phyloP scores from a whole-genome alignment of 2,888 invertebrate species.

The Cabera pusaria region DNA sequence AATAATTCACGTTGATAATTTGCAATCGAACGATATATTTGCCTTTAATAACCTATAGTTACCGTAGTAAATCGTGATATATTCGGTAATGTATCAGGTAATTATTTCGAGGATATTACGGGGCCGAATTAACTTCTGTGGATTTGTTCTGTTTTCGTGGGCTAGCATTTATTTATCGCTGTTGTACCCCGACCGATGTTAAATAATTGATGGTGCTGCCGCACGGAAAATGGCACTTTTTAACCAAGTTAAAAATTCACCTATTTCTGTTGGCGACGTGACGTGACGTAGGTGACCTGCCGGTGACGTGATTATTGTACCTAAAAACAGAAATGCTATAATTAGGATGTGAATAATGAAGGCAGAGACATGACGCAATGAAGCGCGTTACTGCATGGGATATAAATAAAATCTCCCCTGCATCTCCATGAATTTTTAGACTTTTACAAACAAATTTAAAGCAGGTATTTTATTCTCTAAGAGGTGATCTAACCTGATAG shows the following conservation, averaged over 20 bases:
- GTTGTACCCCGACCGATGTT: conserved; percentile 43
- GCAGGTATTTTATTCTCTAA: too few species aligned
- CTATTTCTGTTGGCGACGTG: conserved; percentile 40
- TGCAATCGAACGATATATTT: conserved; percentile 48
- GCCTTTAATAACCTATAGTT: conserved; percentile 18
- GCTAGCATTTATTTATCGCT: conserved; percentile 18
- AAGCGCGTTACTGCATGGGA: too few species aligned
- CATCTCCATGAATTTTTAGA: too few species aligned
- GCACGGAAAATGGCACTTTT: conserved; percentile 57
- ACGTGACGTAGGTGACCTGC: conserved; percentile 32
- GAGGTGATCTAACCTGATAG: too few species aligned
- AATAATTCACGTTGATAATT: conserved; percentile 70
- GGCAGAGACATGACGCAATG: too few species aligned
- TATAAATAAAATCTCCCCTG: too few species aligned
- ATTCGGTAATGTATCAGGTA: conserved; percentile 13
- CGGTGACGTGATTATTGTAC: conserved; percentile 36
- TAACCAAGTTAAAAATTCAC: conserved; percentile 56
- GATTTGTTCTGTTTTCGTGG: conserved; percentile 10
- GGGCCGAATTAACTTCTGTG: conserved; percentile 4
- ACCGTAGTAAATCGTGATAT: conserved; percentile 6
- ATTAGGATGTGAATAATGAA: background rate
- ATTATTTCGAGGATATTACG: conserved; percentile 13
- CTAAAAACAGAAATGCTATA: conserved; percentile 7
- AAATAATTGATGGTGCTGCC: conserved; percentile 59
- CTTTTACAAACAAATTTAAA: too few species aligned